phyloP scores from a whole-genome alignment of 2,888 invertebrate genomes.

The Ferrisia virgata region DNA sequence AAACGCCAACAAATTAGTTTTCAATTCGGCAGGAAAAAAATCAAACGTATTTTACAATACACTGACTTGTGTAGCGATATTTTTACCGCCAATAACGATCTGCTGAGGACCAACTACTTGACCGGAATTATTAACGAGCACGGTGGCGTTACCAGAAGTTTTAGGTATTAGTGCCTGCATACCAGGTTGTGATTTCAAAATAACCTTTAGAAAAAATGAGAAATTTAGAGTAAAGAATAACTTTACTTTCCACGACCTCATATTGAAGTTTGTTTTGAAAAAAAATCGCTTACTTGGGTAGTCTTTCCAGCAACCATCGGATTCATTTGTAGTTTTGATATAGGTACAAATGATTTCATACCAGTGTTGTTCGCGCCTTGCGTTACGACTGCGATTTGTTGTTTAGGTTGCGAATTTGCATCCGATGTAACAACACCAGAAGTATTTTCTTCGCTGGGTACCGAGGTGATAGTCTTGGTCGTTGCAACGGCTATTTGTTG shows the following conservation, averaged over 20 bases:
- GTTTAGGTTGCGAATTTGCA: neutral
- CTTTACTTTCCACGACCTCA: no score
- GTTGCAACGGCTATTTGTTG: neutral
- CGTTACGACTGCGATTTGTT: neutral
- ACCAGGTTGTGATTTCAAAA: neutral
- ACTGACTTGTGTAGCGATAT: slow-evolving; percentile 12
- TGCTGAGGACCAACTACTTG: slow-evolving; percentile 19
- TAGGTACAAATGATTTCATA: neutral
- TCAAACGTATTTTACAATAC: no score
- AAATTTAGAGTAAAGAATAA: neutral
- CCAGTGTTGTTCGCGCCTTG: neutral
- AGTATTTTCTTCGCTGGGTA: neutral
- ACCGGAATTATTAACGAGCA: neutral
- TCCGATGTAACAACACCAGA: neutral
- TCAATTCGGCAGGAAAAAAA: neutral
- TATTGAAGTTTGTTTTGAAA: neutral
- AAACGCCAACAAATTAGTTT: neutral
- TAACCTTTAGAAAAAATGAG: neutral
- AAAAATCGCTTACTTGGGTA: neutral
- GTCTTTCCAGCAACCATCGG: neutral
- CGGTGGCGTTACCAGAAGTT: neutral
- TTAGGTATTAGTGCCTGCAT: slow-evolving; percentile 15
- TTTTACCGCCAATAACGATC: slow-evolving; percentile 16
- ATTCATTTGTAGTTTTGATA: slow-evolving; percentile 30
- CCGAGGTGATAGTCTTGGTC: neutral